Evolutionary conservation across 2,888 invertebrate genomes (phyloP).

Genomic region (Byasa hedistus): DNA sequence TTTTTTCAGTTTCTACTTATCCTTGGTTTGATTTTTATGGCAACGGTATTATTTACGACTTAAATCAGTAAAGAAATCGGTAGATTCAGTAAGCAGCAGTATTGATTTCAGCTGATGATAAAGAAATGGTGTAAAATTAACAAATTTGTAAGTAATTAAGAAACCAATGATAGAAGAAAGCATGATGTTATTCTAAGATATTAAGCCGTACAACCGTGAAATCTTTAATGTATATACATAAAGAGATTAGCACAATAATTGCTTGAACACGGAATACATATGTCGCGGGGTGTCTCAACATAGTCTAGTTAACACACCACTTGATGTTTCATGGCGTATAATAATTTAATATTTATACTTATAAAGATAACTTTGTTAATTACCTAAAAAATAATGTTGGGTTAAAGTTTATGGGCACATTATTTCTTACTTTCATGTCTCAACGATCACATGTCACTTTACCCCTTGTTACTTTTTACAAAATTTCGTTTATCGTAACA

Average conservation of each 20-base stretch:
- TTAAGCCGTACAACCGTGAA: background rate
- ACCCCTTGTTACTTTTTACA: too few species aligned
- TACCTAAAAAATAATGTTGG: background rate
- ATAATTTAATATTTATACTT: slow-evolving; percentile 62
- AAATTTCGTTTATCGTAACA: too few species aligned
- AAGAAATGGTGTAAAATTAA: too few species aligned
- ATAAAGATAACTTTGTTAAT: slow-evolving; percentile 34
- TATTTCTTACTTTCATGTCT: too few species aligned
- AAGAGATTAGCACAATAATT: slow-evolving; percentile 26
- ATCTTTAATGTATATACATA: slow-evolving; percentile 23
- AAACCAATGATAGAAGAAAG: background rate
- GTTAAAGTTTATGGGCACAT: too few species aligned
- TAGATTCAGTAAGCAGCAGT: too few species aligned
- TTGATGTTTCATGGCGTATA: slow-evolving; percentile 15
- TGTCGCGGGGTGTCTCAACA: slow-evolving; percentile 53
- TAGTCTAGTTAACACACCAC: slow-evolving; percentile 58
- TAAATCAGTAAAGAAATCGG: too few species aligned
- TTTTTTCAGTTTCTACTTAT: too few species aligned
- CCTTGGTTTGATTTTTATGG: too few species aligned
- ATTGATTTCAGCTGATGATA: too few species aligned
- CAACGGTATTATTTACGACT: too few species aligned
- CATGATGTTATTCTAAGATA: background rate
- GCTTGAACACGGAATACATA: slow-evolving; percentile 41
- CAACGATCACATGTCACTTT: too few species aligned
- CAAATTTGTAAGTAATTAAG: background rate